Conservation (phyloP, 2,797 vertebrate species). For the Enteromius unitaeniatus region DNA sequence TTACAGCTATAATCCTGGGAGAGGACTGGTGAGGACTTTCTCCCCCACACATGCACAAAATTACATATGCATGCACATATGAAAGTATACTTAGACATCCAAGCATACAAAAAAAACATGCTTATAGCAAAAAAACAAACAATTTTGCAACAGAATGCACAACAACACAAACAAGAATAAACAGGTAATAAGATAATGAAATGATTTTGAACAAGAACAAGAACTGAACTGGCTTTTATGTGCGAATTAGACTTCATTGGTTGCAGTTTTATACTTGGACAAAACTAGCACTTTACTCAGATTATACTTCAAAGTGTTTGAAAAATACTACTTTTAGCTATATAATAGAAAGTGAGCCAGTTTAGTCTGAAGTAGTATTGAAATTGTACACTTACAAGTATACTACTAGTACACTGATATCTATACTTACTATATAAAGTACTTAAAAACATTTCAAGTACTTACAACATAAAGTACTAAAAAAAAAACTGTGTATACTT, state of each 20-base stretch:
- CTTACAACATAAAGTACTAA: no score
- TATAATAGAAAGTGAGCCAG: no score
- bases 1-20: constrained; percentile 75
- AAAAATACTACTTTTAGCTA: no score
- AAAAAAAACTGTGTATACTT: no score
- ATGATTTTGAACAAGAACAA: not conserved
- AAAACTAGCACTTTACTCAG: no score
- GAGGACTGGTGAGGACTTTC: constrained; percentile 69
- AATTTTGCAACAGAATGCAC: not conserved
- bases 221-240: not conserved
- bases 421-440: no score
- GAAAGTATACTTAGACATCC: not conserved
- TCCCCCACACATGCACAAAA: constrained; percentile 12
- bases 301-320: no score
- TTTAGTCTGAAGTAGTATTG: no score
- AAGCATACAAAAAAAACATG: not conserved
- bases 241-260: not conserved
- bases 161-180: not conserved
- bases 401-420: no score
- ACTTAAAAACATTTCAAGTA: no score
- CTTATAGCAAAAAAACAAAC: not conserved
- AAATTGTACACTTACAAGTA: no score
- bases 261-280: no score
- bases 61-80: not conserved
- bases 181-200: not conserved